Base-by-base conservation (phyloP, 2,113 vertebrate genomes). In the Chloroceryle aenea region DNA sequence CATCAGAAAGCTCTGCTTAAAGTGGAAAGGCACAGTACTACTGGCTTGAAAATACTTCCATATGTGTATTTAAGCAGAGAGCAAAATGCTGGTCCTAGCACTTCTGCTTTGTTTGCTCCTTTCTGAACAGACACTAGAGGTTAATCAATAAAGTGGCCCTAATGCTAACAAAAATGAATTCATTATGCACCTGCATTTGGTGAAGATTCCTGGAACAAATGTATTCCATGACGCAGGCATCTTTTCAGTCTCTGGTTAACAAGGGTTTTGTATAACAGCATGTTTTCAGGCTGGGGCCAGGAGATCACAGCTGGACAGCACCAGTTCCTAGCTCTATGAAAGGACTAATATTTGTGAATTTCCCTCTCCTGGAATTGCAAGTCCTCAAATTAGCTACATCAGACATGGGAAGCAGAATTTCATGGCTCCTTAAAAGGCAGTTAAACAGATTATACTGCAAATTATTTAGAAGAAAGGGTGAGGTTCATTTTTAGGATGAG, bases 361-460 rank as follows among this genome's bases (percentile, higher is more conserved):
- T 96, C 88, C 80, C 55, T 63, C 74, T 87, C 14, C 32, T 95
- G 64, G 67, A 97, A 96, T 90, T 63, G 59, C 75, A 92, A 88
- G 30, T 75, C 80, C 71, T 96, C 89, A 95, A 95, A 97, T 93
- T 90, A 92, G 87, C 38, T n/a, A 34, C 45, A 61, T 79, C 92
- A 95, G 66, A 81, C 7, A 38, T 64, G 85, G 50, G 85, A 69
- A 93, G 89, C 30, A 87, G 69, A 92, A 97, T 97, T 97, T 96
- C 93, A 87, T 81, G 75, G 63, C 95, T 95, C 81, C 95, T 96
- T 97, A 93, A 95, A 93, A 96, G 89, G 66, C 69, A 79, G 90
- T 96, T 97, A 90, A 89, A 68, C 40, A 93, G 93, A 84, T 90
- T 74, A 56, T 17, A 20, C 48, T 97, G 93, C 66, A 93, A 88